Evolutionary conservation across 92 coral and sea anemone species (phyloP).

Genomic region (Ricordea florida): DNA sequence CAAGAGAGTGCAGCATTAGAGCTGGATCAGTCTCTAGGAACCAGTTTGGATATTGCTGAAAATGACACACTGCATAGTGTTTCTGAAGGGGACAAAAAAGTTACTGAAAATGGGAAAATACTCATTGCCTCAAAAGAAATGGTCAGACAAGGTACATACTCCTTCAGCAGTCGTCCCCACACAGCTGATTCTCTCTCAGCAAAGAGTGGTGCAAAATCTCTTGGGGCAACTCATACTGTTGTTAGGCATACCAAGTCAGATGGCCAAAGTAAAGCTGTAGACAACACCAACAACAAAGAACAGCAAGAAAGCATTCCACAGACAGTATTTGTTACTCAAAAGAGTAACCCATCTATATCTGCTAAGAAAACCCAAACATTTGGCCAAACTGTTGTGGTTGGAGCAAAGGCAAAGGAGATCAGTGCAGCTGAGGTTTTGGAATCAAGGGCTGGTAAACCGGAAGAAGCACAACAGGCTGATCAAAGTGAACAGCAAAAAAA

Average conservation of each 20-base stretch:
- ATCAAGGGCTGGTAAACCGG: background rate
- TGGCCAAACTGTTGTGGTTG: background rate
- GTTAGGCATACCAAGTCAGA: background rate
- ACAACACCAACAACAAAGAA: no score
- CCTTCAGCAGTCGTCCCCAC: conserved; percentile 69
- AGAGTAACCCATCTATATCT: conserved; percentile 1
- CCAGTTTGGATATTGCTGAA: background rate
- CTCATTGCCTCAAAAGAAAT: conserved; percentile 51
- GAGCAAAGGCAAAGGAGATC: background rate
- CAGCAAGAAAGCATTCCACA: no score
- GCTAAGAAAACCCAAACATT: conserved; percentile 7
- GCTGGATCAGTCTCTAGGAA: background rate
- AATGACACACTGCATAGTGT: background rate
- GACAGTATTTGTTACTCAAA: no score
- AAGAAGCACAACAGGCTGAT: background rate
- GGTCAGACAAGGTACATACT: conserved; percentile 89
- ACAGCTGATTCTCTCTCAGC: conserved; percentile 18
- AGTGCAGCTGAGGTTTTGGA: conserved; percentile 9
- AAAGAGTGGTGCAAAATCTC: background rate
- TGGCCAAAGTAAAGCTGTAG: no score
- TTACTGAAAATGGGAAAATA: background rate
- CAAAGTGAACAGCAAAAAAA: background rate
- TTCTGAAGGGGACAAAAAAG: conserved; percentile 6
- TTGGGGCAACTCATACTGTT: conserved; percentile 21
- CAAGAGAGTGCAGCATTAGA: background rate